phyloP scores from a whole-genome alignment of 2,888 invertebrate species.

The Pyrocoelia pectoralis region DNA sequence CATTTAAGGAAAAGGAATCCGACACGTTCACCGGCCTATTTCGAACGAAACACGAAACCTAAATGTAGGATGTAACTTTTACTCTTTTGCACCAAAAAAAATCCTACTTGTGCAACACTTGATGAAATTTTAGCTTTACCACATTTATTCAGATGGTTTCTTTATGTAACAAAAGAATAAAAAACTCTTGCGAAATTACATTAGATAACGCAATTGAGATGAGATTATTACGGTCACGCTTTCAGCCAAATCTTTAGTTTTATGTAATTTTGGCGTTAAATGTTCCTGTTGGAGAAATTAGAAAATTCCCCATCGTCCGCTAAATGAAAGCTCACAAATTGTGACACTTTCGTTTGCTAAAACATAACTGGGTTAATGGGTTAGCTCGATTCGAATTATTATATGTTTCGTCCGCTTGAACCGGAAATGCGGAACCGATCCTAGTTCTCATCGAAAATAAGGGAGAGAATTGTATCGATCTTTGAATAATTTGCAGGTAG shows the following conservation, averaged over 20 bases:
- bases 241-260: neutral
- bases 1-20: too few species aligned
- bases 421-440: neutral
- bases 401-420: neutral
- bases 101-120: too few species aligned
- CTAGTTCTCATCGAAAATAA: neutral
- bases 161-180: too few species aligned
- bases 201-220: neutral
- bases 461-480: too few species aligned
- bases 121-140: too few species aligned
- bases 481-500: neutral
- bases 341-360: conserved; percentile 32
- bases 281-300: neutral
- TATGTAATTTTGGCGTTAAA: neutral
- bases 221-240: too few species aligned
- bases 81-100: too few species aligned
- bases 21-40: too few species aligned
- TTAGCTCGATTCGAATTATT: conserved; percentile 2
- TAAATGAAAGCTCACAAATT: conserved; percentile 23
- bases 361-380: conserved; percentile 23
- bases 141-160: too few species aligned
- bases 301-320: neutral
- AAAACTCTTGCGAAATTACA: conserved; percentile 3
- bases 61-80: too few species aligned
- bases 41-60: too few species aligned